Base-by-base conservation (phyloP, 2,797 vertebrate species). In the Cyprinodon diabolis region DNA sequence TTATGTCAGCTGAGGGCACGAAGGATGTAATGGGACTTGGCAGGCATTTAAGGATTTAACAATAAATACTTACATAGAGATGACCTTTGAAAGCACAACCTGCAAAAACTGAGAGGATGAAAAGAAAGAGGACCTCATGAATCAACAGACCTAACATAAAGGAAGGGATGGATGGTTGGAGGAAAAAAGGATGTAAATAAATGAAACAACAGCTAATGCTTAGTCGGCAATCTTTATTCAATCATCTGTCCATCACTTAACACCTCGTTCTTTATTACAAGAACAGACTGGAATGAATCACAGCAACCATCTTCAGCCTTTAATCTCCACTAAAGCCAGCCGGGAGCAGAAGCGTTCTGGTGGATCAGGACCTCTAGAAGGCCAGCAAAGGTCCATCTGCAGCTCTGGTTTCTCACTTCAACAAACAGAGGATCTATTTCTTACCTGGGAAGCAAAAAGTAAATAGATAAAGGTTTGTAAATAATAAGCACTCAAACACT, bases 401-500 rank as follows among this genome's bases (percentile, higher is more conserved):
- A 62, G 51, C 69, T 25, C 43, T 51, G 62, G 1, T 60, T 84
- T 78, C 25, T 77, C 68, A 25, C 48, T 12, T 45, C 40, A 30
- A 40, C 69, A 2, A 56, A 72, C 65, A 68, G 62, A 19, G 4
- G 58, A 13, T 25, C 84, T 67, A 93, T 51, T 93, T 93, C 76
- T 93, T 93, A 85, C 91, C 92, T 93, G 82, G 45, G 75, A 0
- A 72, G 56, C 66, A 72, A 77, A 87, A 1, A 21, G 40, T 3
- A 80, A 35, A 72, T 1, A 4, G 11, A 4, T 10, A 43, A 35
- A 60, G n/a, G 62, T 10, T n/a, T 65, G 43, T 21, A 7, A n/a
- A 23, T 13, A 2, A n/a, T n/a, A 6, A 65, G 40, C 21, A 19
- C 6, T 45, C 7, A 63, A 6, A 63, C 6, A 14, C 35, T 62